These are phyloP conservation scores for Megaleporinus macrocephalus DNA, from an alignment of 2,113 vertebrate genomes.

Conservation along the genomic window DNA sequence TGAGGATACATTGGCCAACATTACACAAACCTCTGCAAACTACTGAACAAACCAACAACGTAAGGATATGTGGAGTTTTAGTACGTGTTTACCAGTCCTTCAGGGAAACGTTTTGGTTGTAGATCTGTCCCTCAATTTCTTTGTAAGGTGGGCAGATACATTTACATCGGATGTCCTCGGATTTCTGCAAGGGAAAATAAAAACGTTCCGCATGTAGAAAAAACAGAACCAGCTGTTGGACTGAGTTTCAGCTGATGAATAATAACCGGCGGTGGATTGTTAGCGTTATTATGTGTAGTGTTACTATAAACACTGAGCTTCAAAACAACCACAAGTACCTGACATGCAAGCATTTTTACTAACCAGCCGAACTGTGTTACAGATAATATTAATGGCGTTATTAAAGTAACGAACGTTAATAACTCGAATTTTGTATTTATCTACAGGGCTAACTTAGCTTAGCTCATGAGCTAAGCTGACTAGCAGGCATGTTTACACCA, in stretches of 20 bases:
- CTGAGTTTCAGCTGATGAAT: background rate
- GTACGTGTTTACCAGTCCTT: conserved; percentile 91
- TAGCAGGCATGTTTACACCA: no score
- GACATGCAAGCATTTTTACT: no score
- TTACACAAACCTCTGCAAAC: background rate
- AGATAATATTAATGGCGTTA: no score
- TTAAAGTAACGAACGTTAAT: no score
- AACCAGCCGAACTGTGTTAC: no score
- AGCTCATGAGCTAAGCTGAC: no score
- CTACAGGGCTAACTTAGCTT: no score
- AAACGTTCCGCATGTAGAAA: background rate
- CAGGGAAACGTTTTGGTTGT: conserved; percentile 95
- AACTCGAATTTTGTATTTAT: no score
- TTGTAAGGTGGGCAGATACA: conserved; percentile 98
- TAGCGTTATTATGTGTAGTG: no score
- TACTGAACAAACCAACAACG: background rate
- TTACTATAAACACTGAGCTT: no score
- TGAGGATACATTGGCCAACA: background rate
- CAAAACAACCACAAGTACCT: no score
- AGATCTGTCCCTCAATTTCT: conserved; percentile 88
- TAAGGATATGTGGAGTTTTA: background rate
- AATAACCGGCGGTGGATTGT: no score
- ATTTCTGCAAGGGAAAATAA: conserved; percentile 80
- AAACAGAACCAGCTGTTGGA: background rate
- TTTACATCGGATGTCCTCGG: conserved; percentile 94